phyloP scores from a whole-genome alignment of 23 tunicate genomes.

The Halocynthia roretzi region DNA sequence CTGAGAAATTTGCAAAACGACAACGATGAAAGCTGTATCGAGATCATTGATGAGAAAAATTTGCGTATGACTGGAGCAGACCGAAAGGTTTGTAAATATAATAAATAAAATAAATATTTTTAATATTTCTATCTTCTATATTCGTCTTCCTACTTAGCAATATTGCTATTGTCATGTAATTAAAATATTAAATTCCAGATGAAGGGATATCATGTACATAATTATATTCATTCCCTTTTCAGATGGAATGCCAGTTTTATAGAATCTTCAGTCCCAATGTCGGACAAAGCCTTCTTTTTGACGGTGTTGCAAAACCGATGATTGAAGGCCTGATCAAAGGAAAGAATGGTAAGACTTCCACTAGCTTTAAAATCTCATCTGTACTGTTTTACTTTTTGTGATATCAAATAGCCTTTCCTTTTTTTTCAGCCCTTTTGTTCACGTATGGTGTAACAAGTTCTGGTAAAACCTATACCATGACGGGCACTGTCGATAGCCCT shows the following conservation, averaged over 20 bases:
- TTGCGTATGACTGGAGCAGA: conserved; percentile 24
- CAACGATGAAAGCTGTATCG: conserved; percentile 54
- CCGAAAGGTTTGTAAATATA: too few species aligned
- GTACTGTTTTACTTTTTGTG: too few species aligned
- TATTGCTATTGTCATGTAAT: too few species aligned
- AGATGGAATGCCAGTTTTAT: conserved; percentile 81
- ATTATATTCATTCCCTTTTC: background rate
- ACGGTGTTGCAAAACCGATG: conserved; percentile 74
- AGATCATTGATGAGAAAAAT: conserved; percentile 41
- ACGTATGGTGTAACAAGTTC: conserved; percentile 99
- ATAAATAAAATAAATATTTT: too few species aligned
- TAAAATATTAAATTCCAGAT: too few species aligned
- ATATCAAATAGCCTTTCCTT: too few species aligned
- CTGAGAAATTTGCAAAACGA: conserved; percentile 49
- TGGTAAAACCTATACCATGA: conserved; percentile 99
- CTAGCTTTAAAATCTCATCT: background rate
- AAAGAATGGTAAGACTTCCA: conserved; percentile 55
- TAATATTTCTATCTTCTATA: too few species aligned
- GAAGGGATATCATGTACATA: too few species aligned
- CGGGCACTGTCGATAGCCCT: conserved; percentile 87
- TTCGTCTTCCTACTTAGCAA: background rate
- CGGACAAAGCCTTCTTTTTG: conserved; percentile 52
- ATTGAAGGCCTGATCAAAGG: conserved; percentile 75
- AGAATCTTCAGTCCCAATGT: conserved; percentile 40
- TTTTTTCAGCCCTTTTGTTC: conserved; percentile 69